phyloP scores from a whole-genome alignment of 2,113 vertebrate genomes.

The Trogon melanurus region DNA sequence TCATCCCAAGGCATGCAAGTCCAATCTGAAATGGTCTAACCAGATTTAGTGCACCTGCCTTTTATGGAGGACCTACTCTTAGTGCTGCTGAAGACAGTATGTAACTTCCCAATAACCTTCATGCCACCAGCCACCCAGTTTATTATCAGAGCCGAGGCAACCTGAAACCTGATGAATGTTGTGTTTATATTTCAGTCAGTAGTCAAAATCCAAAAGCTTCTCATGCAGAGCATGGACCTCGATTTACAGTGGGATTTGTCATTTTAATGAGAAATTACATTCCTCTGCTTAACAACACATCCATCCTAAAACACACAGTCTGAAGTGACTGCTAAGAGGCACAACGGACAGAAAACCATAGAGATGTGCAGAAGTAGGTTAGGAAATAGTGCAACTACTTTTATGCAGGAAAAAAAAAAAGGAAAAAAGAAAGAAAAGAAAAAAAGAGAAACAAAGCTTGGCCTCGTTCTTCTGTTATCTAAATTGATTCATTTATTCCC shows the following conservation, averaged over 20 bases:
- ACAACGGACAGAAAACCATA: neutral
- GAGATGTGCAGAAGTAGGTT: neutral
- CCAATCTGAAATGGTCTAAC: conserved; percentile 16
- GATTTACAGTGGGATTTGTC: neutral
- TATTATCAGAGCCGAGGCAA: neutral
- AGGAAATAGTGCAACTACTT: neutral
- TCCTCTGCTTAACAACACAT: neutral
- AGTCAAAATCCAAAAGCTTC: neutral
- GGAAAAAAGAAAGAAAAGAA: no score
- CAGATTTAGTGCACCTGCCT: neutral
- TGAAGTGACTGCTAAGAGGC: neutral
- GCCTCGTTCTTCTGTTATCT: conserved; percentile 25
- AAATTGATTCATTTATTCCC: neutral
- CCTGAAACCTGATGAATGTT: neutral
- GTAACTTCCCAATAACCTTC: neutral
- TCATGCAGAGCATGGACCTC: neutral
- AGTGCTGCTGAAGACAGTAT: neutral
- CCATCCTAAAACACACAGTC: neutral
- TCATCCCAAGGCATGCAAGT: conserved; percentile 17
- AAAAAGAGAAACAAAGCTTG: neutral
- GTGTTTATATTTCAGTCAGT: neutral
- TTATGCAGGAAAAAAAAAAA: neutral
- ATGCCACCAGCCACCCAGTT: neutral
- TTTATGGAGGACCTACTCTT: neutral
- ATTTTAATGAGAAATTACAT: neutral